Evolutionary conservation across 2,888 invertebrate genomes (phyloP).

Genomic region (Stictocephala bisonia): DNA sequence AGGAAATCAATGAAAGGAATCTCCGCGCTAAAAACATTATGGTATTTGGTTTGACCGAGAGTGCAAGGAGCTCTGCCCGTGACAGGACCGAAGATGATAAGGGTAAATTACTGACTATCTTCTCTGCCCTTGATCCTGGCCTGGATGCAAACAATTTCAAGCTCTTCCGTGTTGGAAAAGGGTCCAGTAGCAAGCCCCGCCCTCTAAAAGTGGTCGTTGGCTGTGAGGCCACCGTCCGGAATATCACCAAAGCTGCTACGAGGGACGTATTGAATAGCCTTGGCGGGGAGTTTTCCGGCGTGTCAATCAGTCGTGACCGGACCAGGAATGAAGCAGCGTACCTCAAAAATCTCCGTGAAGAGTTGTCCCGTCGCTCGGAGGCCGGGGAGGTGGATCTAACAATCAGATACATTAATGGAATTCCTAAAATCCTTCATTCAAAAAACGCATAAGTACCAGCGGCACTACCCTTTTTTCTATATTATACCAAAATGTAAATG

Average conservation of each 20-base stretch:
- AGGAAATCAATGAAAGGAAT: constrained; percentile 17
- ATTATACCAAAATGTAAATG: too few relatives aligned
- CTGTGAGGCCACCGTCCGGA: constrained; percentile 4
- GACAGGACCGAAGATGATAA: background rate
- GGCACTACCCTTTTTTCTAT: too few relatives aligned
- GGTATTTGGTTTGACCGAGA: constrained; percentile 8
- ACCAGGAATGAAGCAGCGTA: constrained; percentile 6
- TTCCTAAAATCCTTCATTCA: too few relatives aligned
- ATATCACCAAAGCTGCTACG: background rate
- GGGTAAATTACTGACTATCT: background rate
- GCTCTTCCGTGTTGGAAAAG: background rate
- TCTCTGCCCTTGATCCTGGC: background rate
- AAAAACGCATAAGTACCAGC: too few relatives aligned
- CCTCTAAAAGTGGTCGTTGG: constrained; percentile 7
- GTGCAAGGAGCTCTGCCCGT: background rate
- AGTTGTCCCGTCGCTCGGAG: too few relatives aligned
- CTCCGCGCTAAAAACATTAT: constrained; percentile 17
- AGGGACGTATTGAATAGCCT: too few relatives aligned
- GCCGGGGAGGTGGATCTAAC: too few relatives aligned
- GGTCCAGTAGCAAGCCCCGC: constrained; percentile 9
- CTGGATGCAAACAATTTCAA: background rate
- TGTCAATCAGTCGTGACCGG: background rate
- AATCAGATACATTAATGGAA: too few relatives aligned
- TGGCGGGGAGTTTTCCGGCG: background rate
- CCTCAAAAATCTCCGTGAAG: too few relatives aligned